Conservation (phyloP, 2,113 vertebrate genomes). For the Calidris pugnax region DNA sequence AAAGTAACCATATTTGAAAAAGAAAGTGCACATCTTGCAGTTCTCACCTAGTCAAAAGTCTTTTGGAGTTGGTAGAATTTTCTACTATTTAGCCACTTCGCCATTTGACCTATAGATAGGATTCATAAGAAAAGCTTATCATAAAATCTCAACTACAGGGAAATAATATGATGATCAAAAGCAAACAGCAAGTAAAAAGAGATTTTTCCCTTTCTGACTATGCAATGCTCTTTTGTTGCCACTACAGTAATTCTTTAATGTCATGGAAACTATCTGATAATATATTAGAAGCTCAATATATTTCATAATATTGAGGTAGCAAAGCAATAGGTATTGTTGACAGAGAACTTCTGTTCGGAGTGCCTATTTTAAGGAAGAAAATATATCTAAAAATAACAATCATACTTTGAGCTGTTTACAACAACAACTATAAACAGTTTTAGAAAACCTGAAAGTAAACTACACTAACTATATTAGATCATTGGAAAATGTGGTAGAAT, state of each 20-base stretch:
- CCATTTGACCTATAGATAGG: background rate
- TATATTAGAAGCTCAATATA: constrained; percentile 32
- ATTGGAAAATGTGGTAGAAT: background rate
- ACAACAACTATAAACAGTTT: background rate
- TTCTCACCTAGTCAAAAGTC: background rate
- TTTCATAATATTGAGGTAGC: constrained; percentile 42
- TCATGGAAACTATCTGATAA: constrained; percentile 61
- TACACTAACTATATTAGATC: background rate
- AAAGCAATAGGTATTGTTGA: constrained; percentile 37
- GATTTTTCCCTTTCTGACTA: background rate
- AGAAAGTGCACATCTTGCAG: background rate
- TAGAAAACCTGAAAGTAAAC: background rate
- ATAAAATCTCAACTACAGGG: background rate
- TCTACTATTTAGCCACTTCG: background rate
- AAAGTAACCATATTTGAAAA: background rate
- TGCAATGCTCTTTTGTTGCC: constrained; percentile 36
- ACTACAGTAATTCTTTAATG: constrained; percentile 39
- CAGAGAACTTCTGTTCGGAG: background rate
- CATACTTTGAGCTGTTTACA: background rate
- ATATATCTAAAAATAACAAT: constrained; percentile 12
- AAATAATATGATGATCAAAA: constrained; percentile 30
- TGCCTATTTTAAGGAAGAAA: background rate
- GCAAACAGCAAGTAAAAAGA: background rate
- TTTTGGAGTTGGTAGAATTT: background rate
- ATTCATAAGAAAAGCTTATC: background rate